These are phyloP conservation scores for Philopotamus ludificatus DNA, from an alignment of 1,140 invertebrate genomes.

Conservation along the genomic window DNA sequence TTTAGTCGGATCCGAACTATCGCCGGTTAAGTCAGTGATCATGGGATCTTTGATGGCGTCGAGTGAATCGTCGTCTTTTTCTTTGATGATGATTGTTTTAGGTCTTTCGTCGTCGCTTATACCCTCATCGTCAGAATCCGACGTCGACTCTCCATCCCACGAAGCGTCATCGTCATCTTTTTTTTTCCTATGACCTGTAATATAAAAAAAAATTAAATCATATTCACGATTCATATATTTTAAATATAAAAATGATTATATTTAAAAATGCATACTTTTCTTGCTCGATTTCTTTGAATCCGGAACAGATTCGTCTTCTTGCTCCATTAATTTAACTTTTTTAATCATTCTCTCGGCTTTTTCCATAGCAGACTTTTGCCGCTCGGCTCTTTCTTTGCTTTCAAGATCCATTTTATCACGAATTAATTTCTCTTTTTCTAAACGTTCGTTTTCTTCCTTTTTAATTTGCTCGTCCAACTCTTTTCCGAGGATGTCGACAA, in stretches of 20 bases:
- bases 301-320: conserved; percentile 35
- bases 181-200: conserved; percentile 33
- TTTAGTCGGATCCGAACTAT: conserved; percentile 47
- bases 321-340: conserved; percentile 48
- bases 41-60: conserved; percentile 54
- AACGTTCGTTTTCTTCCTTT: conserved; percentile 47
- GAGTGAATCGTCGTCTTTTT: conserved; percentile 54
- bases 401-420: conserved; percentile 47
- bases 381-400: conserved; percentile 44
- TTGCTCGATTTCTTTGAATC: conserved; percentile 42
- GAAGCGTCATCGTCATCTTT: conserved; percentile 51
- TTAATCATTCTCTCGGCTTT: conserved; percentile 43
- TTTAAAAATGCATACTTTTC: conserved; percentile 39
- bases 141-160: conserved; percentile 53
- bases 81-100: conserved; percentile 58
- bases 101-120: conserved; percentile 52
- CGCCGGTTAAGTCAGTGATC: conserved; percentile 45
- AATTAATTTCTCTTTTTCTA: conserved; percentile 49
- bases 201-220: conserved; percentile 12
- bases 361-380: conserved; percentile 40
- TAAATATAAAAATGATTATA: too few relatives aligned
- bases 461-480: conserved; percentile 60
- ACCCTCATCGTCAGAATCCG: conserved; percentile 56
- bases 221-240: too few relatives aligned
- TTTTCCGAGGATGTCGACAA: conserved; percentile 66